Conservation (phyloP, 2,888 invertebrate genomes). For the Nemotelus nigrinus region DNA sequence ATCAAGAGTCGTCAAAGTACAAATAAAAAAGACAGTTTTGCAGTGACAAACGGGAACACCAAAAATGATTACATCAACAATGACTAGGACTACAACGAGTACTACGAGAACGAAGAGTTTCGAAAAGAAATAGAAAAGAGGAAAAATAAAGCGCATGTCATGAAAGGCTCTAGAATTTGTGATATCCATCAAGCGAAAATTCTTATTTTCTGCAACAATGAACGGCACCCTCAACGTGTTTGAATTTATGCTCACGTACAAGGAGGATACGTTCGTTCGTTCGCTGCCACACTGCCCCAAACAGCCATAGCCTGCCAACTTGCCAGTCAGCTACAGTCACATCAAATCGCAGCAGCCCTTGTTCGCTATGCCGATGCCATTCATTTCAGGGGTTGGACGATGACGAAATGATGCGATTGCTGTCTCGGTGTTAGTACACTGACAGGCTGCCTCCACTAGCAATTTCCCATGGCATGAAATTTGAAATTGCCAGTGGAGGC, state of each 20-base stretch:
- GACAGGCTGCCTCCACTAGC: no score
- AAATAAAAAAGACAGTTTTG: conserved; percentile 1
- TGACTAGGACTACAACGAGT: conserved; percentile 29
- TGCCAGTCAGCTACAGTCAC: not conserved
- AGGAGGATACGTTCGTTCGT: not conserved
- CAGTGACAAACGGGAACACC: conserved; percentile 22
- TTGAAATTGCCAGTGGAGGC: no score
- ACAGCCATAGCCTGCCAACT: not conserved
- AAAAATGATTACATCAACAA: conserved; percentile 33
- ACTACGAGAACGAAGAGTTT: conserved; percentile 13
- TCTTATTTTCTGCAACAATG: conserved; percentile 59
- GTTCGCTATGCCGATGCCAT: conserved; percentile 3
- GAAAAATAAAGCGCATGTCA: conserved; percentile 54
- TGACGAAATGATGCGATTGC: conserved; percentile 20
- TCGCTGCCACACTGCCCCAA: conserved; percentile 19
- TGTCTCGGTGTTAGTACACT: conserved; percentile 27
- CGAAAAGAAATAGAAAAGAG: conserved; percentile 29
- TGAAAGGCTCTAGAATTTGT: conserved; percentile 53
- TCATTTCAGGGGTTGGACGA: conserved; percentile 37
- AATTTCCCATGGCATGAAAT: no score
- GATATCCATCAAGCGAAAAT: conserved; percentile 57
- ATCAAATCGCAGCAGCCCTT: not conserved
- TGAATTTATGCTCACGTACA: conserved; percentile 54
- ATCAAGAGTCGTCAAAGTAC: not conserved
- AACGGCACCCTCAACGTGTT: conserved; percentile 56